These are phyloP conservation scores for Passerina amoena DNA, from an alignment of 2,113 vertebrate genomes.

Conservation along the genomic window DNA sequence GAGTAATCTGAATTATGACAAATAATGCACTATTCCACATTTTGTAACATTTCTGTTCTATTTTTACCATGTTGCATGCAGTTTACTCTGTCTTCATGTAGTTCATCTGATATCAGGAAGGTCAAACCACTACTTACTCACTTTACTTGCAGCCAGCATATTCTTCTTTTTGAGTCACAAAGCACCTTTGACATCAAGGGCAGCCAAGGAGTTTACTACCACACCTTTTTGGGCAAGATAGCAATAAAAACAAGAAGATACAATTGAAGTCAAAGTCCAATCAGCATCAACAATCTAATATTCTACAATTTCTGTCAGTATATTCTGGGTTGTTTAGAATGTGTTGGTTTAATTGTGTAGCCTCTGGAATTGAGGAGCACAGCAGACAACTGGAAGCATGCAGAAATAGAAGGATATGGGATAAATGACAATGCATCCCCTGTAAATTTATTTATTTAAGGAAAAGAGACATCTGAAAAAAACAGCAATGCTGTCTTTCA, in stretches of 20 bases:
- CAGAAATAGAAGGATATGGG: not conserved
- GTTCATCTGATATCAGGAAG: slow-evolving; percentile 46
- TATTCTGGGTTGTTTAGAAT: not conserved
- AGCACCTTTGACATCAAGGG: slow-evolving; percentile 71
- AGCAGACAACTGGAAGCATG: slow-evolving; percentile 9
- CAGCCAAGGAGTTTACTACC: slow-evolving; percentile 54
- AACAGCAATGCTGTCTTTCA: not conserved
- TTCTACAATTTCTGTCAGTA: not conserved
- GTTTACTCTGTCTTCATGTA: slow-evolving; percentile 53
- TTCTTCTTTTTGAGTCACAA: slow-evolving; percentile 65
- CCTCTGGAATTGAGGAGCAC: not conserved
- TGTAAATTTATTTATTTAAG: slow-evolving; percentile 31
- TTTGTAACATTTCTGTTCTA: slow-evolving; percentile 40
- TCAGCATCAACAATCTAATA: slow-evolving; percentile 10
- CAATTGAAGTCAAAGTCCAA: slow-evolving; percentile 43
- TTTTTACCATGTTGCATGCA: slow-evolving; percentile 28
- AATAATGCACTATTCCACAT: not conserved
- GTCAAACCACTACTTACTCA: slow-evolving; percentile 67
- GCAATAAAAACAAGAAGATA: slow-evolving; percentile 17
- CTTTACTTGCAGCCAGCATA: slow-evolving; percentile 44
- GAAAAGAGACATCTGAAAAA: not conserved
- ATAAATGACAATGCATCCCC: not conserved
- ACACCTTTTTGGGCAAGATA: slow-evolving; percentile 36
- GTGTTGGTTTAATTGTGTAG: not conserved
- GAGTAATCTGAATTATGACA: slow-evolving; percentile 49